Evolutionary conservation across 2,888 invertebrate species (phyloP), one percentile per base, ranked within the genome.

Genomic region (Platycheirus rosarum): DNA sequence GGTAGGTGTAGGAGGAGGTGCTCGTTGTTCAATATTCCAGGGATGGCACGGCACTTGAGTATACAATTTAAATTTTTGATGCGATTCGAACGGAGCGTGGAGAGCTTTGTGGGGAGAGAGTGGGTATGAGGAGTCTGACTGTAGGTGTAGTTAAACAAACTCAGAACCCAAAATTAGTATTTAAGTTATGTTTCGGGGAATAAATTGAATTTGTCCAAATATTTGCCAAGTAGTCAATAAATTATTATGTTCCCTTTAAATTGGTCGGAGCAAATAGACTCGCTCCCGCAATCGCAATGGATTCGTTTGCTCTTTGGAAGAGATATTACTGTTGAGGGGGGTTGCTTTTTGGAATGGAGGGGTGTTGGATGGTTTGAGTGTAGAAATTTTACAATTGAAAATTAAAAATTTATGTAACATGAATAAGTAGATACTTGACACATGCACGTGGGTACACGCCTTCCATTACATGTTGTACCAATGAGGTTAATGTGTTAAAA

Each of bases 191-290:
- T 69, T 82, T 76, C 20, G 26, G 76, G 35, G 71, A 73, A 71
- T 63, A 82, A 82, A 76, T 82, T 66, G 76, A 76, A 68, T 71
- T 75, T 71, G 53, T 51, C 16, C 71, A 82, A 82, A 82, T 82
- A 77, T 82, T 82, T 82, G 76, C 63, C 71, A 77, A 68, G 76
- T 65, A 82, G 82, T 82, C 68, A 71, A 73, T 82, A 77, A 77
- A 82, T 82, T 77, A 82, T 82, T 82, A 76, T 62, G 51, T 82
- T 82, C 35, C 63, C 71, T 63, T 82, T 82, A 77, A n/a, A n/a
- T 70, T 80, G 75, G 66, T 70, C 29, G 44, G 5, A 16, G 29
- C 18, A 60, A 60, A 60, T 18, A 60, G 23, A 57, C 57, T 40
- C n/a, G n/a, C 40, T 20, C 6, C 7, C 53, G 18, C 35, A 53